Evolutionary conservation across 2,797 vertebrate species (phyloP).

Genomic region (Vireo griseus): DNA sequence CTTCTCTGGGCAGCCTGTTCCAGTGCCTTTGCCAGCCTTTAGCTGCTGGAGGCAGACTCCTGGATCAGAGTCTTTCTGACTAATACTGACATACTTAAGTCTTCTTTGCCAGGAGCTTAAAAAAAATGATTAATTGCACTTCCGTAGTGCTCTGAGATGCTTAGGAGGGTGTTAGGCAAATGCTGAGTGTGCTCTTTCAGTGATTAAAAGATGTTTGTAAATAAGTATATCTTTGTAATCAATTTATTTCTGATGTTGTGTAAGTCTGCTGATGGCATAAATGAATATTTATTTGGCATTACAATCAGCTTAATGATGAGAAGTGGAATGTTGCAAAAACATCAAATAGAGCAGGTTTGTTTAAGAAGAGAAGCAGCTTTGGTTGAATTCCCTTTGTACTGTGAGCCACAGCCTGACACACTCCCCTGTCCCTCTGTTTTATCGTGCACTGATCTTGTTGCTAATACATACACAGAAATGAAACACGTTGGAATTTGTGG

Average conservation of each 20-base stretch:
- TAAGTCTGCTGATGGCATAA: conserved; percentile 29
- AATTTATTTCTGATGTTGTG: conserved; percentile 25
- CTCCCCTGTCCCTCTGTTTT: not conserved
- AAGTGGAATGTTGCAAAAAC: conserved; percentile 34
- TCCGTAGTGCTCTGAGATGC: not conserved
- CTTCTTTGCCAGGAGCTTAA: conserved; percentile 3
- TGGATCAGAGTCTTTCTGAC: not conserved
- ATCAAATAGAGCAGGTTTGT: not conserved
- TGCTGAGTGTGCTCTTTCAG: not conserved
- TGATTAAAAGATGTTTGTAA: conserved; percentile 62
- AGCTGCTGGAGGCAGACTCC: not conserved
- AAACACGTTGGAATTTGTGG: not conserved
- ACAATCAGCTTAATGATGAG: conserved; percentile 8
- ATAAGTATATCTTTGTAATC: conserved; percentile 44
- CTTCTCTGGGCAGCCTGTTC: not conserved
- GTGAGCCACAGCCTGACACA: not conserved
- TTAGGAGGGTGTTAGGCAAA: not conserved
- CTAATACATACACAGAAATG: not conserved
- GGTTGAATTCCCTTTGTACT: not conserved
- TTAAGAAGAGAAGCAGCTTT: not conserved
- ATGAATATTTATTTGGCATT: conserved; percentile 36
- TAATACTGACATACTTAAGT: not conserved
- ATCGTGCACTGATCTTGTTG: not conserved
- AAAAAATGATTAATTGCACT: not conserved
- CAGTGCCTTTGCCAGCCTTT: not conserved